phyloP scores from a whole-genome alignment of 2,113 vertebrate species.

The Callithrix jacchus region DNA sequence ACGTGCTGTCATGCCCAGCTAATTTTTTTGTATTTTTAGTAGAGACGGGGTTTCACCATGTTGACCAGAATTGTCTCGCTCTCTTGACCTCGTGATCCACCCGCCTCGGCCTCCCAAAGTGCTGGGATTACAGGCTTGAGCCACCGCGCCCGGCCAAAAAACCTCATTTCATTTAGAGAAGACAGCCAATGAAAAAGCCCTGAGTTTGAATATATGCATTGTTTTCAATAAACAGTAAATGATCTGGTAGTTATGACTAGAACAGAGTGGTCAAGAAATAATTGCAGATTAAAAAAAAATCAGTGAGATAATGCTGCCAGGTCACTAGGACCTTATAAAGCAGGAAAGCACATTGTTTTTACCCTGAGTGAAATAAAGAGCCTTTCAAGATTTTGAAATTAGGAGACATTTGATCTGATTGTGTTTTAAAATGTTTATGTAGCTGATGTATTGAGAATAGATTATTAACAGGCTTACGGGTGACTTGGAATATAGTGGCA shows the following conservation, averaged over 20 bases:
- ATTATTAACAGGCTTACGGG: not conserved
- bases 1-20: no score
- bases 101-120: no score
- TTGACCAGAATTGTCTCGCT: no score
- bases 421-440: not conserved
- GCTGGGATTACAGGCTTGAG: no score
- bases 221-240: not conserved
- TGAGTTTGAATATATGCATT: not conserved
- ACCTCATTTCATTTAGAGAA: not conserved
- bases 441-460: not conserved
- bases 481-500: not conserved
- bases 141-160: no score
- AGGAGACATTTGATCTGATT: not conserved
- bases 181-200: not conserved
- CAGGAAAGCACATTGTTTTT: not conserved
- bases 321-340: not conserved
- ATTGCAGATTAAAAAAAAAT: not conserved
- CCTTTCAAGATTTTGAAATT: not conserved
- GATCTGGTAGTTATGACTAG: not conserved
- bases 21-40: no score
- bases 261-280: not conserved
- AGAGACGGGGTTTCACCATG: no score
- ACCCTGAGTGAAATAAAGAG: not conserved
- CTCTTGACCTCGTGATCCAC: no score
- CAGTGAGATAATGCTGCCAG: not conserved